Base-by-base conservation (phyloP, 1,140 invertebrate species). In the Formica exsecta region DNA sequence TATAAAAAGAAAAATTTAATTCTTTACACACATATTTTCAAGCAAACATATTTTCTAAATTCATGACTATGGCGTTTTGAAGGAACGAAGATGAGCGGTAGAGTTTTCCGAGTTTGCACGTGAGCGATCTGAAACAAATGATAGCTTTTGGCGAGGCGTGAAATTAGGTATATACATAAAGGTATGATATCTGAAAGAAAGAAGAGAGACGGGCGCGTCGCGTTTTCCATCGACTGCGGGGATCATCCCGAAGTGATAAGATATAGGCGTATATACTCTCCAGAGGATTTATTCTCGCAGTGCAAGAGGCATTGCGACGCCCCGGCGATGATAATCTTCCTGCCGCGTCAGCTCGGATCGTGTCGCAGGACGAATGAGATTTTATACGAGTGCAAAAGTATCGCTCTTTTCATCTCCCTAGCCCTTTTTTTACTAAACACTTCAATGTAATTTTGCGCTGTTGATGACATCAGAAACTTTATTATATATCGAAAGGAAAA, bases 301-400 rank as follows among this genome's bases (percentile, higher is more conserved):
- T 22, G 32, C 29, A 8, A 48, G 32, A 70, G 87, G 75, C 65
- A 81, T 59, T 65, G 32, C n/a, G 73, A 87, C 64, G 70, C 38
- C 73, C 36, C 9, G 25, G 44, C 65, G 66, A 89, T 75, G 75
- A 68, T 79, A 59, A 87, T 75, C 77, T 77, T 54, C 29, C 61
- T 22, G 62, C 86, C 70, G 66, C 75, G 86, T 89, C 87, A 85
- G 81, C 88, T 89, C 25, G 44, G 57, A 86, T 73, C 38, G 57
- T 71, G 71, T 76, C 79, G 22, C 41, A 7, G 38, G 54, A 32
- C 62, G 25, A 68, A 75, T 41, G 38, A 73, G 75, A 85, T 85
- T 85, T 80, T 86, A 87, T 77, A 87, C 54, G 16, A 25, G 57
- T 59, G 25, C 65, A 57, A 51, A 44, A 9, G 36, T 73, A 64